Percentiles rank a stretch among this genome's conserved stretches.
Evolutionary conservation across 2,888 invertebrate species (phyloP).

Genomic region (Pyrochroa serraticornis): DNA sequence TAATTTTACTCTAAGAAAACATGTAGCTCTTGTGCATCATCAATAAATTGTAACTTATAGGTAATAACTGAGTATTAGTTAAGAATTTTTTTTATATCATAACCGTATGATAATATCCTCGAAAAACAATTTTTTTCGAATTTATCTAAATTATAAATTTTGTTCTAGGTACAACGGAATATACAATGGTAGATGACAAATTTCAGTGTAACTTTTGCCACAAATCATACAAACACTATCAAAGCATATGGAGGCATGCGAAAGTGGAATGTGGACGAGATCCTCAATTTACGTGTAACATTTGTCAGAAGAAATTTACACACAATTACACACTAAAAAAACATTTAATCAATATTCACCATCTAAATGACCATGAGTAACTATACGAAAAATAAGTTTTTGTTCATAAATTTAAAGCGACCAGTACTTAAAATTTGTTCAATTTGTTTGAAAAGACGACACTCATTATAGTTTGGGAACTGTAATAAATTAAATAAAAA

Average conservation of each 20-base stretch:
- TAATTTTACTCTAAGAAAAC: constrained; percentile 75
- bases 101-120: too few relatives aligned
- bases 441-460: too few relatives aligned
- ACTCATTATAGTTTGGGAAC: too few relatives aligned
- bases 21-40: constrained; percentile 44
- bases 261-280: constrained; percentile 19
- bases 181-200: constrained; percentile 2
- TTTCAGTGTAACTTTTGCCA: constrained; percentile 10
- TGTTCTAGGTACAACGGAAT: neutral
- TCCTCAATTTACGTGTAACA: constrained; percentile 16
- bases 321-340: constrained; percentile 68
- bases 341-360: constrained; percentile 13
- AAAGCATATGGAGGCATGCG: constrained; percentile 20
- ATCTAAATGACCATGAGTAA: neutral
- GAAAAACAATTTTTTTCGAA: too few relatives aligned
- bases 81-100: too few relatives aligned
- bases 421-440: too few relatives aligned
- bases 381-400: too few relatives aligned
- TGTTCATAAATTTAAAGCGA: too few relatives aligned
- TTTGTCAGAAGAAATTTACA: constrained; percentile 21
- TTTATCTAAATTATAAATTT: neutral
- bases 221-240: constrained; percentile 21
- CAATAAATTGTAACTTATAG: neutral
- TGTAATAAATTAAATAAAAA: too few relatives aligned
- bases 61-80: too few relatives aligned